phyloP scores from a whole-genome alignment of 2,797 vertebrate species.

The Menidia menidia region DNA sequence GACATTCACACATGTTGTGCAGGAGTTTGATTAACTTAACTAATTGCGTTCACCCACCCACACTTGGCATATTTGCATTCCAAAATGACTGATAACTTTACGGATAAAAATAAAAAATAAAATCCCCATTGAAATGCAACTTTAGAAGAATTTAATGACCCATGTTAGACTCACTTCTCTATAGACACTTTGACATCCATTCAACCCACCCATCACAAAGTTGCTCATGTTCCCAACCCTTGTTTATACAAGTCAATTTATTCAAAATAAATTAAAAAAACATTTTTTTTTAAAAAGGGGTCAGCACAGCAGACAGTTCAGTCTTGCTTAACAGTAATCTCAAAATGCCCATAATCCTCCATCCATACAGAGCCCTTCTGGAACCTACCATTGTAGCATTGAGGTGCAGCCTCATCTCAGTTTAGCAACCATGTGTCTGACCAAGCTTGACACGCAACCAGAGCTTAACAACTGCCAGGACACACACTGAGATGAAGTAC shows the following conservation, averaged over 20 bases:
- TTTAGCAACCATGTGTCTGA: slow-evolving; percentile 76
- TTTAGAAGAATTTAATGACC: no score
- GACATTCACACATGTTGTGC: slow-evolving; percentile 83
- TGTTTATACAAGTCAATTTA: neutral
- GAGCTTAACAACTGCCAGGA: slow-evolving; percentile 74
- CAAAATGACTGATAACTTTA: neutral
- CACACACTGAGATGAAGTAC: slow-evolving; percentile 68
- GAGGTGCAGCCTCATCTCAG: slow-evolving; percentile 66
- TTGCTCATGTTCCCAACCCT: slow-evolving; percentile 13
- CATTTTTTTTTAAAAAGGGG: no score
- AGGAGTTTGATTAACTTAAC: slow-evolving; percentile 62
- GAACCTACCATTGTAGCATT: slow-evolving; percentile 54
- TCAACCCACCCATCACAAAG: slow-evolving; percentile 29
- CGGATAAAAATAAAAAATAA: neutral
- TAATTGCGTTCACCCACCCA: slow-evolving; percentile 32
- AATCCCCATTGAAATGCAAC: neutral
- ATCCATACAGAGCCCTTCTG: slow-evolving; percentile 72
- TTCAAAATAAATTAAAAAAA: slow-evolving; percentile 8
- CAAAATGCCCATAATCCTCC: slow-evolving; percentile 82
- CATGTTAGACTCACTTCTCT: no score
- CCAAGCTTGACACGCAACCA: slow-evolving; percentile 72
- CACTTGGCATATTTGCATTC: slow-evolving; percentile 10
- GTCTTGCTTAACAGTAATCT: slow-evolving; percentile 80
- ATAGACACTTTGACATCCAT: neutral
- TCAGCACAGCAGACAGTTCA: slow-evolving; percentile 76